Percentiles rank a stretch among this genome's conserved stretches.
phyloP scores from a whole-genome alignment of 2,797 vertebrate species.

The Cephalopachus bancanus region DNA sequence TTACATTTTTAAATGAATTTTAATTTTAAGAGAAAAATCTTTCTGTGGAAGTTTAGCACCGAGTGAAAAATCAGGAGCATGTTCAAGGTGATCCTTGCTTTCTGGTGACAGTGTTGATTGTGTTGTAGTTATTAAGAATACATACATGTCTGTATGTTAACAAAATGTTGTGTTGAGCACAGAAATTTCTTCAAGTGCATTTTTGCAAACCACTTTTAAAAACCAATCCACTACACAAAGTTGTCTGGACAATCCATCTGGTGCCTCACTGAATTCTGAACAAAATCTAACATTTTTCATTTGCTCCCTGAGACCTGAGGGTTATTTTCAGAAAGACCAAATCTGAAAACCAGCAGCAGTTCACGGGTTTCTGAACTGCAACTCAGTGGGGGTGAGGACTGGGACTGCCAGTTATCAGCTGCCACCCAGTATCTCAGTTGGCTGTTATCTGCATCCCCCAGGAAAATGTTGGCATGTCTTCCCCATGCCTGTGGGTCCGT shows the following conservation, averaged over 20 bases:
- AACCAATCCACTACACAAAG: slow-evolving; percentile 56
- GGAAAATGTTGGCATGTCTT: background rate
- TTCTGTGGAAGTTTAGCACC: slow-evolving; percentile 4
- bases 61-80: slow-evolving; percentile 5
- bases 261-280: slow-evolving; percentile 74
- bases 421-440: background rate
- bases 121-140: slow-evolving; percentile 19
- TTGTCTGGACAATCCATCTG: slow-evolving; percentile 67
- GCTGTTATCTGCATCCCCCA: background rate
- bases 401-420: slow-evolving; percentile 51
- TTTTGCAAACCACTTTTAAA: slow-evolving; percentile 64
- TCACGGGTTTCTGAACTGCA: slow-evolving; percentile 74
- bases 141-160: background rate
- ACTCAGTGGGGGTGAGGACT: slow-evolving; percentile 23
- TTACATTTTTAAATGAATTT: background rate
- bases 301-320: slow-evolving; percentile 70
- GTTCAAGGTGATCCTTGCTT: slow-evolving; percentile 60
- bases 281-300: slow-evolving; percentile 74
- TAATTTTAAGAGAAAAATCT: slow-evolving; percentile 67
- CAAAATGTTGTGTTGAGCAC: background rate
- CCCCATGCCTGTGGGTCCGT: background rate
- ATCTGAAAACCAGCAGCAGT: slow-evolving; percentile 46
- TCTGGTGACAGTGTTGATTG: background rate
- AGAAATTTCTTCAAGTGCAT: slow-evolving; percentile 63
- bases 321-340: slow-evolving; percentile 58